Base-by-base conservation (phyloP, 2,113 vertebrate species). In the Indicator indicator region DNA sequence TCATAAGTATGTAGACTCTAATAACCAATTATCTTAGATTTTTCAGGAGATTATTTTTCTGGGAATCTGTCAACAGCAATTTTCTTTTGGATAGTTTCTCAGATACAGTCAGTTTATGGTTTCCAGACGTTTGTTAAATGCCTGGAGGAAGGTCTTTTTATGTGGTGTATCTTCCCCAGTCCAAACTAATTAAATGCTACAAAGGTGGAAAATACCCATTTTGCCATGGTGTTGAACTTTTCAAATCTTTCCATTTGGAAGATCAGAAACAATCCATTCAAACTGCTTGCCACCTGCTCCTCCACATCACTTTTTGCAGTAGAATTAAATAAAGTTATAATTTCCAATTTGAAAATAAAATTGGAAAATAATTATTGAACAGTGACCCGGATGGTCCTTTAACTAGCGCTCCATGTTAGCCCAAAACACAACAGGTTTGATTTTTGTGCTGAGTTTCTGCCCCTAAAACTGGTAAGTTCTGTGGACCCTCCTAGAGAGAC, bases 11-110 rank as follows among this genome's bases (percentile, higher is more conserved):
- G 63, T 71, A 94, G 36, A 42, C 52, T 67, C 55, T 92, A 94
- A 86, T 89, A 93, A 82, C 36, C 83, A 93, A 96, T 96, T 94
- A 92, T 64, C 72, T 69, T 79, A 63, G 70, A 84, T 93, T 96
- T 96, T 92, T 90, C 59, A 87, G 59, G 69, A 74, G 55, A 91
- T 86, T 95, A 89, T 85, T 91, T 95, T 94, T 72, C 85, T 93
- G 79, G 32, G 70, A 86, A 90, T 33, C 69, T 95, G 81, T 94
- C 94, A 95, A 82, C 44, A 87, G 28, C 2, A 8, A 91, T 93
- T 94, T 93, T 79, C 78, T 89, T 89, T 84, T 55, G 91, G 59
- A 74, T 86, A 21, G 23, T 14, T 89, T 79, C 81, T 92, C 65
- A 86, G 75, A 90, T 58, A 48, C 16, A 83, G 80, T 71, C 67